Evolutionary conservation across 2,797 vertebrate species (phyloP).

Genomic region (Spinibarbus caldwelli): DNA sequence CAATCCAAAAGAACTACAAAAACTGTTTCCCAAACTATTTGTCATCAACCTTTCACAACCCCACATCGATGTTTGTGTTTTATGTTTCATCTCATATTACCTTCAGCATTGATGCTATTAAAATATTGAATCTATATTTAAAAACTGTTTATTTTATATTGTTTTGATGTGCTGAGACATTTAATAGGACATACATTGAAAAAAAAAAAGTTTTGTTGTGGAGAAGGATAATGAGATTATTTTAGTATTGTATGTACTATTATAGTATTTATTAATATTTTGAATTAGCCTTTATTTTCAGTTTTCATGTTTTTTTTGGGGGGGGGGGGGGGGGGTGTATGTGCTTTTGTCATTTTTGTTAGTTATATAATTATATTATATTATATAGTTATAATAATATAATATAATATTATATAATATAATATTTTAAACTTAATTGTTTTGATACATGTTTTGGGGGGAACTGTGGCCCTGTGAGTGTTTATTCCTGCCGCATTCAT

Average conservation of each 20-base stretch:
- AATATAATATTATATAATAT: too few species aligned
- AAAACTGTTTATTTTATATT: background rate
- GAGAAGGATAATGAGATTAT: background rate
- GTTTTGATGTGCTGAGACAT: background rate
- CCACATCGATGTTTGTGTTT: background rate
- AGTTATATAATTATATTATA: too few species aligned
- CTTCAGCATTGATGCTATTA: background rate
- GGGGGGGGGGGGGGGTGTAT: too few species aligned
- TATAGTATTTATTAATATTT: background rate
- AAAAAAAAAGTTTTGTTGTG: background rate
- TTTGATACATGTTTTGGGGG: background rate
- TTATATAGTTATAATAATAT: too few species aligned
- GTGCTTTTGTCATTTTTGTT: too few species aligned
- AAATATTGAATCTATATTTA: background rate
- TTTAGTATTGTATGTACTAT: background rate
- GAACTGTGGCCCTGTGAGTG: background rate
- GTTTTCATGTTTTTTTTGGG: too few species aligned
- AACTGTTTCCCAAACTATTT: background rate
- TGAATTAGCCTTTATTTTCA: too few species aligned
- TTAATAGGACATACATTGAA: background rate
- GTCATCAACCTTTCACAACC: background rate
- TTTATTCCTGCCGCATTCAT: background rate
- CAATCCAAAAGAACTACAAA: background rate
- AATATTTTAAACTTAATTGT: too few species aligned
- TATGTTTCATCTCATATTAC: background rate